Percentiles rank a stretch among this genome's conserved stretches.
Conservation (phyloP, 2,113 vertebrate genomes). For the Macheiramphus alcinus region DNA sequence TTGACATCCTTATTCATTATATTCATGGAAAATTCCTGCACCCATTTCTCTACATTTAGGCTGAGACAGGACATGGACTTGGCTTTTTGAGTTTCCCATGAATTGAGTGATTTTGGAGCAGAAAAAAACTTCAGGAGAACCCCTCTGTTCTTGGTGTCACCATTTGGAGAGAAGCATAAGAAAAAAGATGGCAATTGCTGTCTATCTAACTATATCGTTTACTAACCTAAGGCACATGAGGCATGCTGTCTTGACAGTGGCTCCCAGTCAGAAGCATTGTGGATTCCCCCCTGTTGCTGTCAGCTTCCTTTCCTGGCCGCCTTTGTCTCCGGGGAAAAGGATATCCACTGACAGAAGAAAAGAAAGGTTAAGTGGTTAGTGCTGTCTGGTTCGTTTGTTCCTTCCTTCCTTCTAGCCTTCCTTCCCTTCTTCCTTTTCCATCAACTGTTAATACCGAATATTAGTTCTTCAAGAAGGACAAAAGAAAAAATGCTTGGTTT, state of each 20-base stretch:
- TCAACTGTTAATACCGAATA: background rate
- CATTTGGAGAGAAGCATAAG: background rate
- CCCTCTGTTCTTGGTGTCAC: background rate
- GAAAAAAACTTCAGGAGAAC: background rate
- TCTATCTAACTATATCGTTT: background rate
- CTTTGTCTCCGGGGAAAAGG: background rate
- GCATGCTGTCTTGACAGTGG: background rate
- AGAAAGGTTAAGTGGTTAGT: background rate
- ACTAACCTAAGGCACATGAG: background rate
- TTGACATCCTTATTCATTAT: background rate
- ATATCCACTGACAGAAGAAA: background rate
- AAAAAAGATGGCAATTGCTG: background rate
- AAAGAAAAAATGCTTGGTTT: background rate
- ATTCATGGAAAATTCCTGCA: background rate
- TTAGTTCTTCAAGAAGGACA: background rate
- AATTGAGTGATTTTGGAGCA: background rate
- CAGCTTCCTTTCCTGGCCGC: background rate
- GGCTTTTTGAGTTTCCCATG: background rate
- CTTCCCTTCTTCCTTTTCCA: background rate
- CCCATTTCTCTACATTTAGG: background rate
- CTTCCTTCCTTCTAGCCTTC: background rate
- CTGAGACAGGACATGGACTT: background rate
- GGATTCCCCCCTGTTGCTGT: background rate
- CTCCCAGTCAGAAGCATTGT: background rate
- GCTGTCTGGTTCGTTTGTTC: background rate